A percentile compares a stretch with the other conserved stretches of the same genome.
phyloP scores from a whole-genome alignment of 2,888 invertebrate species.

The Nebria salina region DNA sequence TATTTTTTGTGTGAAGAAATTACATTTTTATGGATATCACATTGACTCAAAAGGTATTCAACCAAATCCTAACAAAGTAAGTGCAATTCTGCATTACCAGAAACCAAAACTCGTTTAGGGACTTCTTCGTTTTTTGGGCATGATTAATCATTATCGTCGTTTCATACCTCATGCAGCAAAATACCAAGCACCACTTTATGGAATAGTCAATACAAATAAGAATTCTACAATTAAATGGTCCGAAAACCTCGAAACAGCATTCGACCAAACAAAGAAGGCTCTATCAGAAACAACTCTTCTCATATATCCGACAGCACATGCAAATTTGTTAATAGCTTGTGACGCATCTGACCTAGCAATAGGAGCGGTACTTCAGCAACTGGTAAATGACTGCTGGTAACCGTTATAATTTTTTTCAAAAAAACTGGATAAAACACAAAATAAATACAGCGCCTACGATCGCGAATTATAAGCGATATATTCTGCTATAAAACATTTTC shows the following conservation, averaged over 20 bases:
- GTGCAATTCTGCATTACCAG: too few relatives aligned
- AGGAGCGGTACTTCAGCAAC: constrained; percentile 51
- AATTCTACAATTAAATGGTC: constrained; percentile 50
- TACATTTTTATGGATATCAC: constrained; percentile 52
- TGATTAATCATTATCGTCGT: constrained; percentile 54
- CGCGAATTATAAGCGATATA: constrained; percentile 59
- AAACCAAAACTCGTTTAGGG: too few relatives aligned
- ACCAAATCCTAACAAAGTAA: too few relatives aligned
- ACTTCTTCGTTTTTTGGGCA: constrained; percentile 51
- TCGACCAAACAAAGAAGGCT: background rate
- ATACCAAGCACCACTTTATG: too few relatives aligned
- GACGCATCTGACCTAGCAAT: constrained; percentile 53
- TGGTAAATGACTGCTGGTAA: constrained; percentile 49
- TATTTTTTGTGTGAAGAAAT: constrained; percentile 50
- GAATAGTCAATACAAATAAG: too few relatives aligned
- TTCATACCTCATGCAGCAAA: background rate
- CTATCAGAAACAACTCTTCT: too few relatives aligned
- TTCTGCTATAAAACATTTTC: constrained; percentile 56
- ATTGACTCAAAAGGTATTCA: too few relatives aligned
- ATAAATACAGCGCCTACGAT: constrained; percentile 59
- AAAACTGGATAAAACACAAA: constrained; percentile 53
- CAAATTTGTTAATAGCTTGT: too few relatives aligned
- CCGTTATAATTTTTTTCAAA: constrained; percentile 57
- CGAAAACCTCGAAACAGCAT: background rate
- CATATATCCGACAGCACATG: too few relatives aligned